Evolutionary conservation across 92 coral and sea anemone genomes (phyloP), one percentile per base, ranked within the genome.

Genomic region (Bergia sp.): DNA sequence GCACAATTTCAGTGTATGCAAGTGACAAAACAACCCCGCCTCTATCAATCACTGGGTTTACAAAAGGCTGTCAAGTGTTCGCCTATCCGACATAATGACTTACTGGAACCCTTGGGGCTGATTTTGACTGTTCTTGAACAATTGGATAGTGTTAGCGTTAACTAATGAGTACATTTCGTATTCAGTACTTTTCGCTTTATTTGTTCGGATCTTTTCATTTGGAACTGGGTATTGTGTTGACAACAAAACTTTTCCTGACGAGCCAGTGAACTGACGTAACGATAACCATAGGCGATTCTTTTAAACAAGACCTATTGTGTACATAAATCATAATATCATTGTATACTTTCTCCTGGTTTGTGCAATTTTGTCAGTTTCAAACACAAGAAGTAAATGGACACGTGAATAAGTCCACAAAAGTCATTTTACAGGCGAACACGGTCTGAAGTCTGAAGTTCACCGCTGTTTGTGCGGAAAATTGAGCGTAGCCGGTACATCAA

Each of bases 51-150:
- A 61, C 23, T 61, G 4, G 69, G 20, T 3, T 16, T 7, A 61
- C 69, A 61, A 61, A 61, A 61, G 69, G 29, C 69, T 61, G 69
- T 21, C 69, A 61, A 61, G 69, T 61, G 69, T 61, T 18, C 29
- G 6, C n/a, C 23, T 61, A 61, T 61, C 69, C 69, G 69, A 50
- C 80, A 1, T 0, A 44, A 79, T 43, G 87, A 67, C 50, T 13
- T 47, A 36, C 58, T 84, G 64, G 23, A 84, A 71, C 87, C 87
- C 87, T 84, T 84, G 87, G 87, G 87, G 87, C 87, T 55, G 71
- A 84, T 84, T 69, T 67, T 61, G 43, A 69, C 78, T 74, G 57
- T 20, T 13, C 41, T 10, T 12, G 29, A n/a, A 84, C 87, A 84
- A 71, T 84, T 73, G 44, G 21, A 41, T 20, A 45, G 64, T 76